Conservation (phyloP, 2,888 invertebrate species). For the Dryadula phaetusa region DNA sequence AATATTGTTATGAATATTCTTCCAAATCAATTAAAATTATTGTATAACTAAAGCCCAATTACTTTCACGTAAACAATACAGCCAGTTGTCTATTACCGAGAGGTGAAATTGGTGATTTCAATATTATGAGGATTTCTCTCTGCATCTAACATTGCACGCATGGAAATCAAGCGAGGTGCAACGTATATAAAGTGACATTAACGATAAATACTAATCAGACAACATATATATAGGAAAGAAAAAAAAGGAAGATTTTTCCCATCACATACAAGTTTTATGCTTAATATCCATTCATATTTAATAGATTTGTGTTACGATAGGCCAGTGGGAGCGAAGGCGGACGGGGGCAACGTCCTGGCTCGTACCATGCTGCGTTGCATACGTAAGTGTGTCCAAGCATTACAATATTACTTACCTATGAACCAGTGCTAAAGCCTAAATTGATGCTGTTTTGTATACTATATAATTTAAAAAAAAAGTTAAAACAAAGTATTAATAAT, state of each 20-base stretch:
- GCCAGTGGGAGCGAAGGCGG: constrained; percentile 60
- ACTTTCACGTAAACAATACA: constrained; percentile 41
- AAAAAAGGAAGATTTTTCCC: neutral
- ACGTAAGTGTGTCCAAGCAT: constrained; percentile 60
- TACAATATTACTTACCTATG: constrained; percentile 28
- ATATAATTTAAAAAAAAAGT: neutral
- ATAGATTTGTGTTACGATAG: constrained; percentile 39
- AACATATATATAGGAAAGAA: neutral
- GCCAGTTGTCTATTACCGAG: constrained; percentile 14
- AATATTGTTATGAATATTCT: neutral
- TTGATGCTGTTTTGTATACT: constrained; percentile 7
- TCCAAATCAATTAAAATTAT: constrained; percentile 18
- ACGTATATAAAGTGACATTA: neutral
- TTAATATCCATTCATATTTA: constrained; percentile 18
- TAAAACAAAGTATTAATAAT: neutral
- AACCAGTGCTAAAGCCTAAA: neutral
- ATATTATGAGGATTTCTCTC: constrained; percentile 42
- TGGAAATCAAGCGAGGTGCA: constrained; percentile 23
- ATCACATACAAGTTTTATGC: neutral
- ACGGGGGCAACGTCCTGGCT: constrained; percentile 75
- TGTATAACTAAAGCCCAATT: constrained; percentile 22
- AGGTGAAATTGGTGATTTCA: constrained; percentile 39
- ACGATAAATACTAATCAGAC: constrained; percentile 2
- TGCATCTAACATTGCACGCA: constrained; percentile 31
- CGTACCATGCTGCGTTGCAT: constrained; percentile 66